Base-by-base conservation (phyloP, 2,888 invertebrate species). In the Agrochola lota region DNA sequence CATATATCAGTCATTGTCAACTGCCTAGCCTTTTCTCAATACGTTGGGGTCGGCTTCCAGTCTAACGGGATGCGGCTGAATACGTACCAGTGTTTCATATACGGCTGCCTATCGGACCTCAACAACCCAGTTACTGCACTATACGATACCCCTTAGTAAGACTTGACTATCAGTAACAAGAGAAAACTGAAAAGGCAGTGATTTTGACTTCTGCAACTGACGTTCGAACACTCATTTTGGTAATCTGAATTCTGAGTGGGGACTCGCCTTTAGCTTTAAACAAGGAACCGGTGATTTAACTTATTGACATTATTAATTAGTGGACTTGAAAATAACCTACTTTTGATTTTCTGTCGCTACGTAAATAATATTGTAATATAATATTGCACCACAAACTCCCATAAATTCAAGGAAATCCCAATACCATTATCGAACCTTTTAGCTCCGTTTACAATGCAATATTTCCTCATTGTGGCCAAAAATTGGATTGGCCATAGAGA, bases 381-480 rank as follows among this genome's bases (percentile, higher is more conserved):
- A n/a, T 60, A 55, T 52, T 72, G 55, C n/a, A 17, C 64, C 74
- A 52, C 43, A 60, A 59, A 30, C 17, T 15, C 7, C 43, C 46
- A 75, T 74, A 66, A 81, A 79, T 81, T 40, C 26, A 81, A 74
- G 64, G 75, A 75, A 85, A 71, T 63, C 67, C 62, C 64, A 80
- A 78, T 68, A 71, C 63, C 77, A 80, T 85, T 78, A 75, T 68
- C 11, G 63, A 77, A 59, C 43, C 73, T 80, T 82, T 76, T 66
- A 66, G 73, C 82, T 71, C 72, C 73, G 77, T 83, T 80, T 74
- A 74, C 85, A 80, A 74, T 62, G 71, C 67, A 77, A 83, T 77
- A 80, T 79, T 83, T 86, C 64, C 70, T 88, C 77, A 81, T 88
- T 86, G 77, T 69, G 70, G 23, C 74, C 73, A 76, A 80, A 83